Evolutionary conservation across 2,113 vertebrate genomes (phyloP).

Genomic region (Mohoua ochrocephala): DNA sequence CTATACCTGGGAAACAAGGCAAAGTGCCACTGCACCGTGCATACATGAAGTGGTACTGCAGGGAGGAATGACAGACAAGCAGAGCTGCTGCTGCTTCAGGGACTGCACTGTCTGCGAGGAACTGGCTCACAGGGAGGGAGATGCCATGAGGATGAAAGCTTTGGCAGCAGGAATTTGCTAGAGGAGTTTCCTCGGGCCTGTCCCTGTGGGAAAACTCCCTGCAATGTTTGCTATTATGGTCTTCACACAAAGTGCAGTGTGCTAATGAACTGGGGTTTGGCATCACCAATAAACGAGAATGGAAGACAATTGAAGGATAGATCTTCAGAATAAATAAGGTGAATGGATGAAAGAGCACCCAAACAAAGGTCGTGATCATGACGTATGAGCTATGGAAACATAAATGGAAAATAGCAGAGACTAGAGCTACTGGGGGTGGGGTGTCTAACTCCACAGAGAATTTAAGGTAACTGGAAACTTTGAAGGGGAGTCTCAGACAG

Average conservation of each 20-base stretch:
- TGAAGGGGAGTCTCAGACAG: not conserved
- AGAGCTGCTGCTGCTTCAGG: not conserved
- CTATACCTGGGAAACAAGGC: not conserved
- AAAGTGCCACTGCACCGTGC: not conserved
- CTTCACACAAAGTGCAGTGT: not conserved
- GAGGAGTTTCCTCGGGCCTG: not conserved
- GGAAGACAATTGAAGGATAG: not conserved
- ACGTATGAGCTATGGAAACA: not conserved
- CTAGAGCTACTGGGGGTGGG: not conserved
- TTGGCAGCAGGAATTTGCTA: not conserved
- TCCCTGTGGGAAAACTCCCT: not conserved
- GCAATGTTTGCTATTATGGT: not conserved
- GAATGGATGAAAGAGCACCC: not conserved
- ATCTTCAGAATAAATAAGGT: not conserved
- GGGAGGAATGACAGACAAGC: not conserved
- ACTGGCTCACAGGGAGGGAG: not conserved
- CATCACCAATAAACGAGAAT: not conserved
- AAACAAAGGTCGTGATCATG: not conserved
- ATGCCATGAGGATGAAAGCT: not conserved
- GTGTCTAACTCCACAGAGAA: not conserved
- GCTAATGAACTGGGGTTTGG: not conserved
- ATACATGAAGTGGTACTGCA: not conserved
- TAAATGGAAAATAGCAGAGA: not conserved
- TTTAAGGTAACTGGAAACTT: not conserved
- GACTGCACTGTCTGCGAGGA: fast-evolving